Conservation (phyloP, 2,113 vertebrate species). For the Nematolebias whitei region DNA sequence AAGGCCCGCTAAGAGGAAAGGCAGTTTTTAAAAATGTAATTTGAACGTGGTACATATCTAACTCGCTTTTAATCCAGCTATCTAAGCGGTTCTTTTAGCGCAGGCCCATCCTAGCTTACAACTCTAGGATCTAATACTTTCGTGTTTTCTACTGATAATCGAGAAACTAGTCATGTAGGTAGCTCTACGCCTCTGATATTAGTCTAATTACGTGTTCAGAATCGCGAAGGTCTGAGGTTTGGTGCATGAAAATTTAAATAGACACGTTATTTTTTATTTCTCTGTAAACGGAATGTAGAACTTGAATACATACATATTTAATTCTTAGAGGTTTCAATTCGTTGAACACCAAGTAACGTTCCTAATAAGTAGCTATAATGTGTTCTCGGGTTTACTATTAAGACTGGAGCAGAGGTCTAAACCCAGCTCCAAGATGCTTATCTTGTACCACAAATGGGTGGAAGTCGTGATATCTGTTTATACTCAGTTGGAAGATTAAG, state of each 20-base stretch:
- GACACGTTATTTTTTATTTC: neutral
- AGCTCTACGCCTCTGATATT: slow-evolving; percentile 27
- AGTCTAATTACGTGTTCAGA: slow-evolving; percentile 9
- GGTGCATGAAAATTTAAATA: neutral
- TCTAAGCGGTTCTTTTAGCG: neutral
- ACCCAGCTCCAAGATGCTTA: slow-evolving; percentile 49
- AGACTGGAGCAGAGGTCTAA: slow-evolving; percentile 52
- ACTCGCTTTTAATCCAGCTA: slow-evolving; percentile 1
- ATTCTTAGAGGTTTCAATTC: slow-evolving; percentile 42
- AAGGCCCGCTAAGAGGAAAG: slow-evolving; percentile 54
- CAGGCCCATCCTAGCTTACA: neutral
- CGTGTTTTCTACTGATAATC: slow-evolving; percentile 16
- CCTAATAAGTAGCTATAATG: slow-evolving; percentile 61
- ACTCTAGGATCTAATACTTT: neutral
- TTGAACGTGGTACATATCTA: neutral
- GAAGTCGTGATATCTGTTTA: slow-evolving; percentile 7
- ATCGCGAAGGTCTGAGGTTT: slow-evolving; percentile 32
- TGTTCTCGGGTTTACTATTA: slow-evolving; percentile 69
- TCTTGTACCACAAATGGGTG: slow-evolving; percentile 55
- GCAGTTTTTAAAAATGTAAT: slow-evolving; percentile 48
- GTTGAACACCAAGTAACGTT: slow-evolving; percentile 33
- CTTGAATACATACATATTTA: neutral
- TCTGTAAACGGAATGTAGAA: neutral
- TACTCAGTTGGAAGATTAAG: neutral
- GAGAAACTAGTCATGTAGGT: slow-evolving; percentile 27